Conservation (phyloP, 2,113 vertebrate genomes). For the Sapayoa aenigma region DNA sequence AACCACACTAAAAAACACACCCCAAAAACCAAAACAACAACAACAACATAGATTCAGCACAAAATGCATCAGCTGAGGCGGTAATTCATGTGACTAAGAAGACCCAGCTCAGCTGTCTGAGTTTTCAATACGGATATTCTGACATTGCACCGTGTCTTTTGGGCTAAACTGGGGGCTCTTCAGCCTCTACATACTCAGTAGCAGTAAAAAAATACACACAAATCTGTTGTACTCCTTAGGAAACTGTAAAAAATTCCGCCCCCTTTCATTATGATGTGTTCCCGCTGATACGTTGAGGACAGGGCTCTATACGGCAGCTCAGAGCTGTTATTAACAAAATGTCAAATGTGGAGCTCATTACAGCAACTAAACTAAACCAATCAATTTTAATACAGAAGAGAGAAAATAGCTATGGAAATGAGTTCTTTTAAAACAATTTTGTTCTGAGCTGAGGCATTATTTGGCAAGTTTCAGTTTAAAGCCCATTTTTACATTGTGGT, state of each 20-base stretch:
- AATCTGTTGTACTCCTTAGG: neutral
- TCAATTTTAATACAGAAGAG: neutral
- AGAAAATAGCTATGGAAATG: neutral
- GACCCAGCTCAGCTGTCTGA: neutral
- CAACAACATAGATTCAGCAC: neutral
- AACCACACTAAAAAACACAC: too few relatives aligned
- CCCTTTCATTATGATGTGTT: neutral
- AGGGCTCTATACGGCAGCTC: neutral
- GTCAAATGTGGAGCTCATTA: neutral
- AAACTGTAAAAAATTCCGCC: neutral
- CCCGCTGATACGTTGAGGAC: neutral
- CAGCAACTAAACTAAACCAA: neutral
- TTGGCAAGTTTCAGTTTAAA: constrained; percentile 5
- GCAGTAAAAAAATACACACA: neutral
- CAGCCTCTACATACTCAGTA: neutral
- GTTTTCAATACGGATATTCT: neutral
- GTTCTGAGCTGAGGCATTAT: neutral
- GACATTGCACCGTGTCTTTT: neutral
- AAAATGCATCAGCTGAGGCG: neutral
- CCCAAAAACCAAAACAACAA: too few relatives aligned
- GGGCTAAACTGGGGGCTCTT: neutral
- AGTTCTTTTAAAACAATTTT: neutral
- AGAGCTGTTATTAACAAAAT: neutral
- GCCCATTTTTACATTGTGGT: neutral
- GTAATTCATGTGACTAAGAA: neutral